Evolutionary conservation across 2,797 vertebrate species (phyloP).

Genomic region (Bradypodion ventrale): DNA sequence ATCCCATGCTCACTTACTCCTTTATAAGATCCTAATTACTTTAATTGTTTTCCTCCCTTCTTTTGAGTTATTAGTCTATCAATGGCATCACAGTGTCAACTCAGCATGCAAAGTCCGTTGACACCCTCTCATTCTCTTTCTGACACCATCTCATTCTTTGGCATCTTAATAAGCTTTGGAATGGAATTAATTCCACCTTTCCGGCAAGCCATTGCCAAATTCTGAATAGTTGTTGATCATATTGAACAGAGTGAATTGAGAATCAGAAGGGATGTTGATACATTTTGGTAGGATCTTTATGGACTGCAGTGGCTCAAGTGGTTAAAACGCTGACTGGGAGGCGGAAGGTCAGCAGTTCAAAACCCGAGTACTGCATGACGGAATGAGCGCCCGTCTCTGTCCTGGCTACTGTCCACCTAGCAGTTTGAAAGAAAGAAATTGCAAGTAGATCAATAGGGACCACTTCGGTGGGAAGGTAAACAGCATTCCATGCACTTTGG

Average conservation of each 20-base stretch:
- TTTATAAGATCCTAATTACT: neutral
- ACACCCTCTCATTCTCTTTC: neutral
- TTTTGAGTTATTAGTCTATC: constrained; percentile 3
- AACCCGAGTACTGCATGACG: no score
- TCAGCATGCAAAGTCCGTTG: neutral
- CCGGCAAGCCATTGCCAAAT: neutral
- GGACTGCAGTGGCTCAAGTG: no score
- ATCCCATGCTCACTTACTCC: neutral
- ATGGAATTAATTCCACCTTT: neutral
- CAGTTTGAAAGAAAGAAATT: no score
- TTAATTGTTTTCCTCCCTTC: constrained; percentile 16
- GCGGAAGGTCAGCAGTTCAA: no score
- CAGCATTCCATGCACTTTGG: no score
- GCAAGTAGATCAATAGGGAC: no score
- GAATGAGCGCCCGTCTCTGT: no score
- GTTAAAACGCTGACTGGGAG: no score
- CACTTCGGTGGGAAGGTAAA: no score
- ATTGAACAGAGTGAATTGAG: neutral
- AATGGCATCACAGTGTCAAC: neutral
- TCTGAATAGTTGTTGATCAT: no score
- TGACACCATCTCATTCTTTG: neutral
- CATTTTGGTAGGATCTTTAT: neutral
- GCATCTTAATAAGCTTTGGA: neutral
- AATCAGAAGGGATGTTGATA: neutral
- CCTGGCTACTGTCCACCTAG: no score